These are phyloP conservation scores for Cerastis rubricosa DNA, from an alignment of 2,888 invertebrate genomes.

Conservation along the genomic window DNA sequence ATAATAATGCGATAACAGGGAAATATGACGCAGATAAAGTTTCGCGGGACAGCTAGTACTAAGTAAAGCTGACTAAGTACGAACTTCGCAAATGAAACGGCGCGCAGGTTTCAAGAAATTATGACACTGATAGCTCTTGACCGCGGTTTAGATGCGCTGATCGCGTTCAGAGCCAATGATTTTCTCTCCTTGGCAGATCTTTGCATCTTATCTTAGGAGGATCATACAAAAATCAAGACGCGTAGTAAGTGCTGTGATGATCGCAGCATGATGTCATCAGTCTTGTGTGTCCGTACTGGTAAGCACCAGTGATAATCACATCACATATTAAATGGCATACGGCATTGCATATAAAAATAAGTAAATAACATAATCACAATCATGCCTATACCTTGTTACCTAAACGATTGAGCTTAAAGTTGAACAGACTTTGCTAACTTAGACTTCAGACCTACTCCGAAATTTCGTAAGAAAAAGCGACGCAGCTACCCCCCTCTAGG, in stretches of 20 bases:
- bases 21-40: too few relatives aligned
- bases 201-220: not conserved
- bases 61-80: not conserved
- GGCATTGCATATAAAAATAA: not conserved
- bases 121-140: not conserved
- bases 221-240: conserved; percentile 26
- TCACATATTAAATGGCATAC: not conserved
- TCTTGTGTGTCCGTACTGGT: not conserved
- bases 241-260: conserved; percentile 13
- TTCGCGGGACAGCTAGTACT: too few relatives aligned
- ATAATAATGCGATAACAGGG: too few relatives aligned
- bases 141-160: not conserved
- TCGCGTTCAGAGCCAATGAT: not conserved
- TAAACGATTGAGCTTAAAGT: not conserved
- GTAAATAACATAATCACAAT: conserved; percentile 1
- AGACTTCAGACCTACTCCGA: not conserved
- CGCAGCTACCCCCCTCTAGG: not conserved
- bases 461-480: not conserved
- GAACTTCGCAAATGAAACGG: not conserved
- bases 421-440: not conserved
- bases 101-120: not conserved
- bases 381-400: not conserved
- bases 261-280: conserved; percentile 39
- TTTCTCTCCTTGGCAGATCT: not conserved
- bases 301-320: conserved; percentile 13